Base-by-base conservation (phyloP, 2,113 vertebrate genomes). In the Brachypteracias leptosomus region DNA sequence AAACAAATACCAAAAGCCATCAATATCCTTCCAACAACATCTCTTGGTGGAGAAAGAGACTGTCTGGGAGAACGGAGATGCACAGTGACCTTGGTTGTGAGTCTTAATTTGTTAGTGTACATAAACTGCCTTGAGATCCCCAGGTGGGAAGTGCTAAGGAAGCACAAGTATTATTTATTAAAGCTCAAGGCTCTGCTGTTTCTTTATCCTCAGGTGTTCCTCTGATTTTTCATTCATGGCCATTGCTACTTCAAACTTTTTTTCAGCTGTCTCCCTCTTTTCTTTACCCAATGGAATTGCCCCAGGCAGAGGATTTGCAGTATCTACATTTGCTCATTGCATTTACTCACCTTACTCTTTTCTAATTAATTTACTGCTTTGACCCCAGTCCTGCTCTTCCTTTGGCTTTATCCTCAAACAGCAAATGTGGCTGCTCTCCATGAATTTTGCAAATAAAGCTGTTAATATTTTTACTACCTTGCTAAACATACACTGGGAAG, bases 301-400 rank as follows among this genome's bases (percentile, higher is more conserved):
- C 57, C n/a, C 57, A 67, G 85, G 88, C 90, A 84, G 68, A 86
- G 76, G 61, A 90, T 49, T 67, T 78, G 73, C 85, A 88, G 57
- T 49, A 87, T 72, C 92, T 59, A 75, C 26, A 77, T 46, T 71
- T 59, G 66, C 49, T 95, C 88, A 36, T 9, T 86, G 59, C 46
- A 83, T 81, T 77, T 93, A 74, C 84, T 93, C 65, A 85, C 61
- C 90, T 73, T 94, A 89, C 18, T 78, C 28, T 75, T 94, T 93
- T 87, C 90, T 95, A 92, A 92, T 92, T 83, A 74, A 93, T 93
- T 95, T 78, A 92, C 54, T 61, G 49, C 68, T 94, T 72, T 61
- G 85, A 90, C 87, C 65, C 72, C 38, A 49, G 72, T 57, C 65
- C 70, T 65, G 59, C 83, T 86, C 52, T 89, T 92, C 52, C 73